A percentile compares a stretch with the other conserved stretches of the same genome.
These are phyloP conservation scores for Condylostylus longicornis DNA, from an alignment of 1,140 invertebrate genomes.

Conservation along the genomic window DNA sequence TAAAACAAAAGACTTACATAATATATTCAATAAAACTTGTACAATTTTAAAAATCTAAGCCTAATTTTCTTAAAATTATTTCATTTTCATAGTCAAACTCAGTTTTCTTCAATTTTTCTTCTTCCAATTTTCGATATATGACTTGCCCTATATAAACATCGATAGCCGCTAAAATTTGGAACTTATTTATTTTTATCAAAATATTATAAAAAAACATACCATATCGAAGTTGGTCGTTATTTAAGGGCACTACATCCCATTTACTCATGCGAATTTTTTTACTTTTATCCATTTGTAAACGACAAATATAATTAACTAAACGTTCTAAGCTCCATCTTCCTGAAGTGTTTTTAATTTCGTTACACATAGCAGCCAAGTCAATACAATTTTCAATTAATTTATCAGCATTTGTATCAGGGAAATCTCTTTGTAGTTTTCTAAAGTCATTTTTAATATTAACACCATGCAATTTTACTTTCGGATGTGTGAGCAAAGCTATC, in stretches of 20 bases:
- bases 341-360: constrained; percentile 35
- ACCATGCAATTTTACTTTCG: constrained; percentile 42
- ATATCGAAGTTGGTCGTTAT: constrained; percentile 38
- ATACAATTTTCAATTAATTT: constrained; percentile 41
- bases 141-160: constrained; percentile 45
- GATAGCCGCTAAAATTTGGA: constrained; percentile 46
- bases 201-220: too few relatives aligned
- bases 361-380: constrained; percentile 41
- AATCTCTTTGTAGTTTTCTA: constrained; percentile 45
- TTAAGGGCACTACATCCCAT: constrained; percentile 43
- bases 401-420: constrained; percentile 39
- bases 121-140: constrained; percentile 23
- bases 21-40: too few relatives aligned
- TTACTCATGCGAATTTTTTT: constrained; percentile 42
- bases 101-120: constrained; percentile 16
- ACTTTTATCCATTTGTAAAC: constrained; percentile 36
- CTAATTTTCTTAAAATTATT: too few relatives aligned
- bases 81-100: too few relatives aligned
- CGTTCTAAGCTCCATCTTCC: constrained; percentile 45
- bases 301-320: constrained; percentile 40
- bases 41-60: too few relatives aligned
- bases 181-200: too few relatives aligned
- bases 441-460: constrained; percentile 50
- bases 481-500: constrained; percentile 37
- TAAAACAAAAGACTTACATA: too few relatives aligned